Evolutionary conservation across 2,888 invertebrate genomes (phyloP).

Genomic region (Meganola albula): DNA sequence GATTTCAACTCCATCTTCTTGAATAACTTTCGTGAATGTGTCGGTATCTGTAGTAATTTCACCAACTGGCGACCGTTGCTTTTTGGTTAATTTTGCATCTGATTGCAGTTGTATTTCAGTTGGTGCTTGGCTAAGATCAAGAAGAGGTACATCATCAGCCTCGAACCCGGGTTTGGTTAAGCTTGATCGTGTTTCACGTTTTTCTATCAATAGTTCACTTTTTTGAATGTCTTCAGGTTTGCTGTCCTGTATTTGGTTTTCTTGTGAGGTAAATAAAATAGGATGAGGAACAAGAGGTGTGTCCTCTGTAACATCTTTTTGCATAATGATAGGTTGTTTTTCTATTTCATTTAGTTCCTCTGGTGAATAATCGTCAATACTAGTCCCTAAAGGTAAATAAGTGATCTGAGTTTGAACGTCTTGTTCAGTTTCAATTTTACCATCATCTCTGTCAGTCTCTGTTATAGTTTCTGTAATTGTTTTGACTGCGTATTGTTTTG

Average conservation of each 20-base stretch:
- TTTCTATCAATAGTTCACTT: not conserved
- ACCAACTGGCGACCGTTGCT: slow-evolving; percentile 64
- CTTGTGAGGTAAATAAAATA: not conserved
- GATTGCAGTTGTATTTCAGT: slow-evolving; percentile 31
- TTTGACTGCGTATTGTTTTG: slow-evolving; percentile 65
- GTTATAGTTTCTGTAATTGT: slow-evolving; percentile 68
- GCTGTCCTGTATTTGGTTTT: not conserved
- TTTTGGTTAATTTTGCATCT: slow-evolving; percentile 45
- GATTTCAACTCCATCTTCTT: slow-evolving; percentile 65
- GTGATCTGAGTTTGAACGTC: slow-evolving; percentile 70
- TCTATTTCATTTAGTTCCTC: slow-evolving; percentile 62
- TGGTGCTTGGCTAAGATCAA: not conserved
- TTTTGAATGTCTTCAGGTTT: not conserved
- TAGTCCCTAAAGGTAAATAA: slow-evolving; percentile 64
- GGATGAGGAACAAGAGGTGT: not conserved
- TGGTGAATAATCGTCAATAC: slow-evolving; percentile 67
- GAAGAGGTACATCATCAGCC: not conserved
- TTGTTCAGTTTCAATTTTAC: slow-evolving; percentile 66
- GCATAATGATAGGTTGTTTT: slow-evolving; percentile 44
- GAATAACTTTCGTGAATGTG: slow-evolving; percentile 61
- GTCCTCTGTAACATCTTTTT: slow-evolving; percentile 17
- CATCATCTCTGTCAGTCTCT: slow-evolving; percentile 59
- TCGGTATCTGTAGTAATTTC: slow-evolving; percentile 70
- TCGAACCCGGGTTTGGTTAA: not conserved
- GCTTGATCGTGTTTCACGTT: not conserved